phyloP scores from a whole-genome alignment of 2,113 vertebrate genomes.

The Argyrosomus japonicus region DNA sequence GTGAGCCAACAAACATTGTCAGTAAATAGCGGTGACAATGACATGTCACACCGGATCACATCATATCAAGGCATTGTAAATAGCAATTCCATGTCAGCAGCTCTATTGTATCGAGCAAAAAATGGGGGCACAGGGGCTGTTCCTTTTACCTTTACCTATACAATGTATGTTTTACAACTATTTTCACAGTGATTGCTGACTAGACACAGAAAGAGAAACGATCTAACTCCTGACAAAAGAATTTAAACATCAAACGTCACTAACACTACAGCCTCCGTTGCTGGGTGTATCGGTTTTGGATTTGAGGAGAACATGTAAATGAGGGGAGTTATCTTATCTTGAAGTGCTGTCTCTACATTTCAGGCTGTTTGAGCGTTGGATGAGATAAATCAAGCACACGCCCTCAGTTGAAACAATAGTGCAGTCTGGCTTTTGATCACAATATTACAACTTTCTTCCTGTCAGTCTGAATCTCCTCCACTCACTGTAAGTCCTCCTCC shows the following conservation, averaged over 20 bases:
- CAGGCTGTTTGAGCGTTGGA: conserved; percentile 47
- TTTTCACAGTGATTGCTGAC: neutral
- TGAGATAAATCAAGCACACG: conserved; percentile 46
- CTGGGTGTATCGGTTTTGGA: neutral
- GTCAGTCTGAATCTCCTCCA: conserved; percentile 29
- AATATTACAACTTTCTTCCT: conserved; percentile 8
- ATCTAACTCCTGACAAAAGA: neutral
- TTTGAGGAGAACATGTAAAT: conserved; percentile 17
- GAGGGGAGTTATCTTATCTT: conserved; percentile 9
- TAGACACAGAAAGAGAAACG: neutral
- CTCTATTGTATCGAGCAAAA: conserved; percentile 16
- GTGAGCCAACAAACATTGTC: conserved; percentile 49
- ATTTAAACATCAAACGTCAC: neutral
- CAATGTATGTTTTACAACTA: neutral
- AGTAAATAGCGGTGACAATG: conserved; percentile 56
- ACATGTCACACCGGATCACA: conserved; percentile 54
- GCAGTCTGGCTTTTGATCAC: conserved; percentile 44
- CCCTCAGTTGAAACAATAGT: conserved; percentile 35
- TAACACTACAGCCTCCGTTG: neutral
- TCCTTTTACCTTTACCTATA: neutral
- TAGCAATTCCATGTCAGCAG: conserved; percentile 43
- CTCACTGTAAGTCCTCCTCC: conserved; percentile 7
- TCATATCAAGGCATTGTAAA: conserved; percentile 51
- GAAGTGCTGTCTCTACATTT: conserved; percentile 40
- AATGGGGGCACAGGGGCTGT: neutral